These are phyloP conservation scores for Spodoptera litura DNA, from an alignment of 1,140 invertebrate genomes.

Conservation along the genomic window DNA sequence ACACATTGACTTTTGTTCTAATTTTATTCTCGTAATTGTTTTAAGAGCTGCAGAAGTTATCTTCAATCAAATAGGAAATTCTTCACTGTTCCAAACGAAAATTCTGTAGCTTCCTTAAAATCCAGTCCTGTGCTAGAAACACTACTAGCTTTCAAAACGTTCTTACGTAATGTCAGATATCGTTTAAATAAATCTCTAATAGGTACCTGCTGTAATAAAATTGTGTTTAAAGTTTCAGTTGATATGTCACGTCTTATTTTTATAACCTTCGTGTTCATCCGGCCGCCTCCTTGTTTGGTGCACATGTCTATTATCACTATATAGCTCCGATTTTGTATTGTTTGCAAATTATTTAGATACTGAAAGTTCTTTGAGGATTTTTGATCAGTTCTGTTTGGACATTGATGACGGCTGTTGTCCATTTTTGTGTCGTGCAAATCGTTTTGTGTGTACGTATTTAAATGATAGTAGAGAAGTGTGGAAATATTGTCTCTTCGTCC, in stretches of 20 bases:
- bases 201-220: constrained; percentile 3
- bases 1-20: no score
- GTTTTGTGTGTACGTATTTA: neutral
- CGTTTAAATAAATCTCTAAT: neutral
- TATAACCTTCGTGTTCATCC: neutral
- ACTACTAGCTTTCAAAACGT: neutral
- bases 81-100: no score
- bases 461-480: neutral
- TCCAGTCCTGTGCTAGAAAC: no score
- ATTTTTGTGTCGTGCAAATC: no score
- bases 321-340: constrained; percentile 3
- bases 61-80: no score
- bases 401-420: no score
- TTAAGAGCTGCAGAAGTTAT: no score
- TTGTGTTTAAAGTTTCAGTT: neutral
- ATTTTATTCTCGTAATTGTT: no score
- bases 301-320: neutral
- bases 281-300: neutral
- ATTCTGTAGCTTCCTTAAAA: no score
- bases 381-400: neutral
- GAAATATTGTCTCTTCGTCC: constrained; percentile 9
- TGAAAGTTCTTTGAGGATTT: neutral
- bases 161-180: neutral
- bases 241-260: constrained; percentile 26
- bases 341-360: constrained; percentile 11